These are phyloP conservation scores for Andrena marginata DNA, from an alignment of 2,888 invertebrate species.

Conservation along the genomic window DNA sequence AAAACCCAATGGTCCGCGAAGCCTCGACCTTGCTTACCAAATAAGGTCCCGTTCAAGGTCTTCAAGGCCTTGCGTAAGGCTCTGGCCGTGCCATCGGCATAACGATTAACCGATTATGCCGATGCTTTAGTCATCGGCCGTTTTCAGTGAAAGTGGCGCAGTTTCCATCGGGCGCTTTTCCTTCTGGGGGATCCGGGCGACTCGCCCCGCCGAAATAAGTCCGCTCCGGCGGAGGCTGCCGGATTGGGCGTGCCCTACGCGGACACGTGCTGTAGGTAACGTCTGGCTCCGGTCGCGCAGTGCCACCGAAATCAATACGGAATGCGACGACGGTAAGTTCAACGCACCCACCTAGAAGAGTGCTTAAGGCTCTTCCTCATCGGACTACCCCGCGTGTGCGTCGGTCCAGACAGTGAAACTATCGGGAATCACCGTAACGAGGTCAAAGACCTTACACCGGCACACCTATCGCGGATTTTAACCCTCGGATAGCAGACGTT, in stretches of 20 bases:
- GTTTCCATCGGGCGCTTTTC: constrained; percentile 6
- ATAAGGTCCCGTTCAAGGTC: constrained; percentile 82
- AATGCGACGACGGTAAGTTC: constrained; percentile 80
- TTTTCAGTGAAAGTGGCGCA: constrained; percentile 54
- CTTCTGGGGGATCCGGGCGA: not conserved
- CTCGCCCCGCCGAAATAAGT: not conserved
- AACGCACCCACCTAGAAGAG: constrained; percentile 75
- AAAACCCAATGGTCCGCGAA: constrained; percentile 81
- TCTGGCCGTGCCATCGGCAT: constrained; percentile 76
- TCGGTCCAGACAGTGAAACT: constrained; percentile 63
- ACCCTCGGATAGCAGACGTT: not conserved
- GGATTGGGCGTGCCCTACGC: constrained; percentile 69
- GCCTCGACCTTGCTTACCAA: constrained; percentile 82
- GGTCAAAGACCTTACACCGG: constrained; percentile 56
- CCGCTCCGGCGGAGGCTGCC: constrained; percentile 16
- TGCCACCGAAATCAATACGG: constrained; percentile 80
- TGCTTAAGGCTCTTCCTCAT: constrained; percentile 65
- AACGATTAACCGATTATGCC: constrained; percentile 76
- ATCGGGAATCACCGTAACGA: constrained; percentile 57
- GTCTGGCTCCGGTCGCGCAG: constrained; percentile 73
- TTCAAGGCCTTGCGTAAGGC: constrained; percentile 80
- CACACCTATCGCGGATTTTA: constrained; percentile 11
- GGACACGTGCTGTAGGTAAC: constrained; percentile 75
- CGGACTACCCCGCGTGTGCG: constrained; percentile 46
- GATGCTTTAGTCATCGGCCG: constrained; percentile 55